These are phyloP conservation scores for Mobula birostris DNA, from an alignment of 2,113 vertebrate species.

Conservation along the genomic window DNA sequence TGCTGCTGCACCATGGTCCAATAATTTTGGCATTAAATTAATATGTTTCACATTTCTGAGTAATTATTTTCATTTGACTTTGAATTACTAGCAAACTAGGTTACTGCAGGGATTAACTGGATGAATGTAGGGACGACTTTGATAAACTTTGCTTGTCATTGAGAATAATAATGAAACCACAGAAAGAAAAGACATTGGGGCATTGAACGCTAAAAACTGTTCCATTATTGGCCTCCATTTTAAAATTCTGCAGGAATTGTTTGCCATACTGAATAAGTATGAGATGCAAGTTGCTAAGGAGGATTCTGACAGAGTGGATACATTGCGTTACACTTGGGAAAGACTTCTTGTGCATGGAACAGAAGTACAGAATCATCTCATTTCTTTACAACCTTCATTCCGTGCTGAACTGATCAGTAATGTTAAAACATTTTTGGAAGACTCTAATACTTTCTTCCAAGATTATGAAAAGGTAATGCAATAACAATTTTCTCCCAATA, in stretches of 20 bases:
- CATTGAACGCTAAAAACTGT: not conserved
- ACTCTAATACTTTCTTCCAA: not conserved
- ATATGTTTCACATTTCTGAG: too few species aligned
- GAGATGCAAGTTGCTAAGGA: conserved; percentile 23
- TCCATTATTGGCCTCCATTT: not conserved
- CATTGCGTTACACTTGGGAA: conserved; percentile 24
- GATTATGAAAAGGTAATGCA: not conserved
- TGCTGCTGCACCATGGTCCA: too few species aligned
- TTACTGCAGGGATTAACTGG: not conserved
- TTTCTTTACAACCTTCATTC: conserved; percentile 31
- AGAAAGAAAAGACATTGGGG: not conserved
- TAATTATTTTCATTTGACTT: not conserved
- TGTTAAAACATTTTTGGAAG: not conserved
- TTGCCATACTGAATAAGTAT: conserved; percentile 18
- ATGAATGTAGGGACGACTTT: not conserved
- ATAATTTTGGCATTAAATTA: too few species aligned
- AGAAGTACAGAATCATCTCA: conserved; percentile 28
- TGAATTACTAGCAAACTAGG: not conserved
- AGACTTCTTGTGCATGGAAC: not conserved
- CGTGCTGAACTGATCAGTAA: conserved; percentile 5
- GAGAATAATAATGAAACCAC: not conserved
- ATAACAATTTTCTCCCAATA: not conserved
- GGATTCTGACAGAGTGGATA: conserved; percentile 20
- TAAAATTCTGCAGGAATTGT: conserved; percentile 28
- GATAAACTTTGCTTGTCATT: not conserved